Conservation (phyloP, 2,113 vertebrate genomes). For the Pseudopodoces humilis region DNA sequence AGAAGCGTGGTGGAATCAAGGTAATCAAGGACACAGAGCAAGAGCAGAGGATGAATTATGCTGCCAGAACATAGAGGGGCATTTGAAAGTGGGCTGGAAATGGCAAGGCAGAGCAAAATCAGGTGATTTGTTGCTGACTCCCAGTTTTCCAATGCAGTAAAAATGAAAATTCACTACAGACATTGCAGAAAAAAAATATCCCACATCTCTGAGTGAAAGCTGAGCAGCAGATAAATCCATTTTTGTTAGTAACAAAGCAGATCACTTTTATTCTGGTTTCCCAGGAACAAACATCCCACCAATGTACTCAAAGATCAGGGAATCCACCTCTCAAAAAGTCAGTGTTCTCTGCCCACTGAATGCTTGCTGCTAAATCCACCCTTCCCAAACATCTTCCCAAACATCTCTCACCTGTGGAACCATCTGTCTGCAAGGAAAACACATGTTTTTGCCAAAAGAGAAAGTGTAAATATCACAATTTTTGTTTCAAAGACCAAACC, state of each 20-base stretch:
- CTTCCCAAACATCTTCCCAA: neutral
- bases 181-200: neutral
- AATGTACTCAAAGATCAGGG: fast-evolving
- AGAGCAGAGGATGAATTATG: neutral
- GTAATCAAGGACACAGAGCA: neutral
- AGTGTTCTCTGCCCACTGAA: neutral
- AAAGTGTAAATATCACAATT: neutral
- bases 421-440: neutral
- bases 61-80: neutral
- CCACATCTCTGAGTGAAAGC: neutral
- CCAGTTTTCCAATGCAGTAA: neutral
- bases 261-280: neutral
- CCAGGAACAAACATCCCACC: neutral
- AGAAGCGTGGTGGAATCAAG: neutral
- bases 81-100: neutral
- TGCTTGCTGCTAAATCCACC: neutral
- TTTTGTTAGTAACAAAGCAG: neutral
- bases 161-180: neutral
- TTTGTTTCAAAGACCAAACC: neutral
- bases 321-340: neutral
- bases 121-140: neutral
- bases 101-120: neutral
- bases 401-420: neutral
- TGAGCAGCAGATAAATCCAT: neutral
- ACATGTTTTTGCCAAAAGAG: neutral